Conservation (phyloP, 1,140 invertebrate species). For the Drosophila rufa region DNA sequence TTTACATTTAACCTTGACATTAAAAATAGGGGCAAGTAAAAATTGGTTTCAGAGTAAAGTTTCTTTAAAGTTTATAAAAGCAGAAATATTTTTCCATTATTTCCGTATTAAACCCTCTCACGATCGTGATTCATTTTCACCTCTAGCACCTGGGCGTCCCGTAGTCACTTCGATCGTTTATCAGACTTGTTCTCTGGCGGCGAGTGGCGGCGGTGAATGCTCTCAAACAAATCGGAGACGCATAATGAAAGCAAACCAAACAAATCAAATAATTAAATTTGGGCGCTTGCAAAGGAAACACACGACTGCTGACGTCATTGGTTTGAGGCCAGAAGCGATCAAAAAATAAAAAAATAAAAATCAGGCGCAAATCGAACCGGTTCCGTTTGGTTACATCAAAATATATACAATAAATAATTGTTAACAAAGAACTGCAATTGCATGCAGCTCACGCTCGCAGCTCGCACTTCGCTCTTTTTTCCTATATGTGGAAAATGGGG, state of each 20-base stretch:
- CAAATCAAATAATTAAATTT: slow-evolving; percentile 30
- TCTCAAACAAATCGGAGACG: slow-evolving; percentile 43
- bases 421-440: slow-evolving; percentile 44
- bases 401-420: slow-evolving; percentile 33
- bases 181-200: slow-evolving; percentile 17
- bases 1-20: too few relatives aligned
- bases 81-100: too few relatives aligned
- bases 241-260: slow-evolving; percentile 51
- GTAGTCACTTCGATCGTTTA: slow-evolving; percentile 11
- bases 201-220: slow-evolving; percentile 35
- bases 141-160: slow-evolving; percentile 5
- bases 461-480: background rate
- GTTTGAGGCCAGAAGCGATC: slow-evolving; percentile 11
- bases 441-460: slow-evolving; percentile 14
- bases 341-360: slow-evolving; percentile 26
- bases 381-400: slow-evolving; percentile 49
- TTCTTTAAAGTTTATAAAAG: too few relatives aligned
- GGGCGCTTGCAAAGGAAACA: slow-evolving; percentile 20
- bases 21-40: too few relatives aligned
- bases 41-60: too few relatives aligned
- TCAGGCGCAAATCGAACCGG: slow-evolving; percentile 51
- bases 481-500: background rate
- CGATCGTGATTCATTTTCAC: background rate
- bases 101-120: background rate
- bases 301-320: slow-evolving; percentile 23